Base-by-base conservation (phyloP, 2,797 vertebrate genomes). In the Ciconia nigra region DNA sequence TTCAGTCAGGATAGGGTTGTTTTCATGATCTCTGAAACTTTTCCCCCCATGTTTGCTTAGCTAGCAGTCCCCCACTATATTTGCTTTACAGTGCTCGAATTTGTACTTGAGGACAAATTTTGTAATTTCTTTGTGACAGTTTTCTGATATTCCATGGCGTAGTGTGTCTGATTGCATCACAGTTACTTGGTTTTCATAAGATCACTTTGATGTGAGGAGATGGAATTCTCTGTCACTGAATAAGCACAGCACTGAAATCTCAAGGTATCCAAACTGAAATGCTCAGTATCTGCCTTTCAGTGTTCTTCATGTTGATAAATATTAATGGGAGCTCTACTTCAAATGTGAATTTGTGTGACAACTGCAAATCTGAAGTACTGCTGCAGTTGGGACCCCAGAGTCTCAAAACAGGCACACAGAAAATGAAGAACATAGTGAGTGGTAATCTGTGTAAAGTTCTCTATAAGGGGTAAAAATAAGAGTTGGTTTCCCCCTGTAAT, bases 21-120 rank as follows among this genome's bases (percentile, higher is more conserved):
- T 84, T 63, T 44, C 33, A 28, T 55, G 4, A 46, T 69, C 26
- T 26, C 39, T 11, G 21, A 42, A 86, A 37, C 16, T 37, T 44
- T 20, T 24, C 4, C 19, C 46, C 19, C 6, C 11, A 4, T 2
- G 0, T 59, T 69, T 65, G 11, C 24, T 57, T 46, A 49, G 26
- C n/a, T 57, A 51, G 31, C n/a, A 42, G 16, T 51, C 37, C 28
- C 15, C 24, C 13, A 11, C 46, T 37, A 4, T 19, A 8, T 65
- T 90, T 73, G 37, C 5, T 16, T 47, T 63, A 31, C 42, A 9
- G 25, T 28, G 37, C 28, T 69, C 33, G 18, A 24, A 18, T 42
- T 6, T 5, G 4, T 66, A 70, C 58, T 86, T 33, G 58, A 62
- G 73, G 54, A n/a, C 16, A 31, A 22, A 46, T 21, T 29, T 41